Percentiles rank a stretch among this genome's conserved stretches.
These are phyloP conservation scores for Sapajus apella DNA, from an alignment of 2,113 vertebrate genomes.

Conservation along the genomic window DNA sequence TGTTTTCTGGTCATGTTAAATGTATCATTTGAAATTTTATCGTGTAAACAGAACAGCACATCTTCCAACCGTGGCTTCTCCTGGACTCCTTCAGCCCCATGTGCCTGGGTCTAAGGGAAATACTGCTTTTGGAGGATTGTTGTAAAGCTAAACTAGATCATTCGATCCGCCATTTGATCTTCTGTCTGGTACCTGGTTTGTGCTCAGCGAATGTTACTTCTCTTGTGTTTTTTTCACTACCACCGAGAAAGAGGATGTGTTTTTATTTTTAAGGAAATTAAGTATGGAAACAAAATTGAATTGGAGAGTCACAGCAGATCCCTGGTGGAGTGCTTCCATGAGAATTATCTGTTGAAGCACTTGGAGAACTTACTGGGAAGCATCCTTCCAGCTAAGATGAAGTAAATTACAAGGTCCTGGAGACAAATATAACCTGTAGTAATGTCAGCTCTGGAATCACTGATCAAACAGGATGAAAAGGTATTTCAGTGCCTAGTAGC, in stretches of 20 bases:
- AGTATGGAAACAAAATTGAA: background rate
- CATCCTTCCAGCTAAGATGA: background rate
- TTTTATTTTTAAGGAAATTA: conserved; percentile 35
- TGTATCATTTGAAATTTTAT: background rate
- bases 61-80: background rate
- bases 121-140: background rate
- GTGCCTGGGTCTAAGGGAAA: background rate
- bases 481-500: background rate
- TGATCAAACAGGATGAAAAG: background rate
- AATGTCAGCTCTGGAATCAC: background rate
- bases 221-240: conserved; percentile 42
- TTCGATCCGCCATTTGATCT: background rate
- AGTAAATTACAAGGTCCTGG: background rate
- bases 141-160: conserved; percentile 7
- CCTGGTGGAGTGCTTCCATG: background rate
- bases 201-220: conserved; percentile 24
- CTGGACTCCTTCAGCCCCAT: background rate
- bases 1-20: background rate
- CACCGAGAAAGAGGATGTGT: conserved; percentile 38
- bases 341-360: background rate
- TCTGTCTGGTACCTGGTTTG: background rate
- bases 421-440: background rate
- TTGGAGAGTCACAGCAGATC: background rate
- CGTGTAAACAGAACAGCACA: background rate
- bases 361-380: background rate